phyloP scores from a whole-genome alignment of 2,113 vertebrate species.

The Callorhinus ursinus region DNA sequence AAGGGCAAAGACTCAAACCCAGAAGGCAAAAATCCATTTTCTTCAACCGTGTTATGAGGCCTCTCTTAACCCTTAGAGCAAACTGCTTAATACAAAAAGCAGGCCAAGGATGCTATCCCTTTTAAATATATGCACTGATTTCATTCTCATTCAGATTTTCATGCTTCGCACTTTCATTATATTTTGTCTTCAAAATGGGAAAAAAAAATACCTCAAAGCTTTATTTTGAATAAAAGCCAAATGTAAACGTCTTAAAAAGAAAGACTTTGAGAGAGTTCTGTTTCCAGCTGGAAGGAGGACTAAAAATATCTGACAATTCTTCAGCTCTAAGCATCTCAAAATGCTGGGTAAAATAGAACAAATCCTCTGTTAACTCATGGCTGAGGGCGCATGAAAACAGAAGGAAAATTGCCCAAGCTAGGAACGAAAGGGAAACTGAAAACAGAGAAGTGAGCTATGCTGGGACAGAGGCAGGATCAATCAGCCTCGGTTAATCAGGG shows the following conservation, averaged over 20 bases:
- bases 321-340: neutral
- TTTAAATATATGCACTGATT: neutral
- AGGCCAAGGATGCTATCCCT: neutral
- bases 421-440: neutral
- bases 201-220: neutral
- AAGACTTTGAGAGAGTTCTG: conserved; percentile 9
- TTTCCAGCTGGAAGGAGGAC: neutral
- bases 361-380: neutral
- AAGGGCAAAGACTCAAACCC: neutral
- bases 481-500: neutral
- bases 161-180: neutral
- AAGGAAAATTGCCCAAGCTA: neutral
- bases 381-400: neutral
- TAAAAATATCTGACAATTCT: neutral
- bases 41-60: neutral
- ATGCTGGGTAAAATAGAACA: neutral
- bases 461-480: neutral
- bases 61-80: neutral
- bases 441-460: neutral
- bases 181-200: neutral
- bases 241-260: neutral
- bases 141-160: neutral
- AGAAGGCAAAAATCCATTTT: conserved; percentile 4
- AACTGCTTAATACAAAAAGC: neutral
- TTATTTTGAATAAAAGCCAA: conserved; percentile 15